Evolutionary conservation across 2,797 vertebrate species (phyloP).

Genomic region (Pipistrellus nathusii): DNA sequence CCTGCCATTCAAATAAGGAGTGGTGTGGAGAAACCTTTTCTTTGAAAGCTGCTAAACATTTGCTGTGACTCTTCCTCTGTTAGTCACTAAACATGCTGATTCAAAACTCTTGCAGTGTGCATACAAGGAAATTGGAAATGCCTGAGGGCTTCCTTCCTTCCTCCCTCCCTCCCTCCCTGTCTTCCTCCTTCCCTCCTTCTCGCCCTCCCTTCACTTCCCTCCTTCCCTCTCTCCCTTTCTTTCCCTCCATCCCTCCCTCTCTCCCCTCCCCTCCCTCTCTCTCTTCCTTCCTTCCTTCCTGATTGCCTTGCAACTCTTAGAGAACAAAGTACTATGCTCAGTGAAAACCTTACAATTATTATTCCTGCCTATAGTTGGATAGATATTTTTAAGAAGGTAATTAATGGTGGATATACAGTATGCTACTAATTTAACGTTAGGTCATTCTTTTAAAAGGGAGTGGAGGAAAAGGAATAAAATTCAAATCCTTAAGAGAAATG

Average conservation of each 20-base stretch:
- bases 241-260: not conserved
- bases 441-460: not conserved
- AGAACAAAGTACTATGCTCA: not conserved
- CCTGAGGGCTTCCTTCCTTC: not conserved
- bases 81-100: not conserved
- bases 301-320: not conserved
- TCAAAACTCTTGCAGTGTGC: not conserved
- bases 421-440: not conserved
- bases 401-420: not conserved
- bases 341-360: not conserved
- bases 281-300: not conserved
- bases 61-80: not conserved
- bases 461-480: constrained; percentile 3
- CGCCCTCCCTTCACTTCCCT: not conserved
- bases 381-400: not conserved
- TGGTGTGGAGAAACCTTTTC: not conserved
- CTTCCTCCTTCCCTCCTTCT: not conserved
- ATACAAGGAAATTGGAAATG: not conserved
- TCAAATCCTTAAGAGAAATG: constrained; percentile 24
- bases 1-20: not conserved
- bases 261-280: not conserved
- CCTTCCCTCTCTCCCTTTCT: not conserved
- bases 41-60: not conserved
- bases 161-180: not conserved
- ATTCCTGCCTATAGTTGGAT: not conserved